Conservation (phyloP, 2,888 invertebrate genomes). For the Cerastis leucographa region DNA sequence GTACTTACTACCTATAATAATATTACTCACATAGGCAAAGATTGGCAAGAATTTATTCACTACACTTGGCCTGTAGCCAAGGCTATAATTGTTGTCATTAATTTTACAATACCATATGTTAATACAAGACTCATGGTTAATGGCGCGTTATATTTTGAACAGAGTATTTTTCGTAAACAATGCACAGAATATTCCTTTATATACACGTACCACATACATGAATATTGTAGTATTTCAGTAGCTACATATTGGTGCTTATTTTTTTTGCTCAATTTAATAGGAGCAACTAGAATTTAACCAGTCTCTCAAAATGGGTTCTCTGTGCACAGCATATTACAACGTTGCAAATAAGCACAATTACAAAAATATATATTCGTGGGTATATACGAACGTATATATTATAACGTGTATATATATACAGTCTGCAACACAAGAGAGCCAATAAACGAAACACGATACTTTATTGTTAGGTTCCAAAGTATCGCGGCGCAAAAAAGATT, state of each 20-base stretch:
- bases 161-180: slow-evolving; percentile 26
- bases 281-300: neutral
- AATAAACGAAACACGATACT: slow-evolving; percentile 76
- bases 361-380: neutral
- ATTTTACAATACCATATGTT: slow-evolving; percentile 62
- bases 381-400: neutral
- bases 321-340: neutral
- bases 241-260: slow-evolving; percentile 14
- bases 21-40: slow-evolving; percentile 45
- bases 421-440: slow-evolving; percentile 58
- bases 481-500: slow-evolving; percentile 79
- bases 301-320: neutral
- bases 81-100: slow-evolving; percentile 57
- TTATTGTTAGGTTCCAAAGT: slow-evolving; percentile 85
- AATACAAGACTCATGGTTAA: slow-evolving; percentile 53
- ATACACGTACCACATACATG: neutral
- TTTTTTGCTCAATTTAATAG: slow-evolving; percentile 26
- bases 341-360: neutral
- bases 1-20: slow-evolving; percentile 32
- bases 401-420: neutral
- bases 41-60: slow-evolving; percentile 58
- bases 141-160: slow-evolving; percentile 50
- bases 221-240: neutral
- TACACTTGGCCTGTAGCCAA: slow-evolving; percentile 60
- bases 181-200: neutral